phyloP scores from a whole-genome alignment of 2,113 vertebrate species.

The Peromyscus californicus region DNA sequence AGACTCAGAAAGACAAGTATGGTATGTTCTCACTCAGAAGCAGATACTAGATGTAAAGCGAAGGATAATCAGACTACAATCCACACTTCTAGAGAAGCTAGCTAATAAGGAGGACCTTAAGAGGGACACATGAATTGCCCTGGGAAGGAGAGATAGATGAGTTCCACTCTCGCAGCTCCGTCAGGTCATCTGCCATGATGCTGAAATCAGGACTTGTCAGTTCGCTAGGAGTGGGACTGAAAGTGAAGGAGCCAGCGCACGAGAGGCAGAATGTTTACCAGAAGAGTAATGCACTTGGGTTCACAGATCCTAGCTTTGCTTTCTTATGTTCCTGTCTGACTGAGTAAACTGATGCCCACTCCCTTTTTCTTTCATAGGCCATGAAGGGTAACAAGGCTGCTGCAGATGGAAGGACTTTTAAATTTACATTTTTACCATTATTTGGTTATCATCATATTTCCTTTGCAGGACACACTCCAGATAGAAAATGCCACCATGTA shows the following conservation, averaged over 20 bases:
- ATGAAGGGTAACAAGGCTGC: not conserved
- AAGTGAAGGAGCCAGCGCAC: rapidly evolving
- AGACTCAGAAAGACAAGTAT: too few species aligned
- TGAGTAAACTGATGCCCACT: not conserved
- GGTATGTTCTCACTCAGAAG: too few species aligned
- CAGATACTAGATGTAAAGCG: too few species aligned
- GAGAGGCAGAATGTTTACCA: not conserved
- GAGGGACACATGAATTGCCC: too few species aligned
- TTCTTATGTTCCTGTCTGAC: not conserved
- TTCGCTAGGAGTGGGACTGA: not conserved
- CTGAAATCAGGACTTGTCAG: not conserved
- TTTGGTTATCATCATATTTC: not conserved
- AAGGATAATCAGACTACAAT: too few species aligned
- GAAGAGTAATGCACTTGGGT: not conserved
- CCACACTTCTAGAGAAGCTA: too few species aligned
- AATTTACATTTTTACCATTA: not conserved
- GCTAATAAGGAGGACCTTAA: too few species aligned
- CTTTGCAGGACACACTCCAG: not conserved
- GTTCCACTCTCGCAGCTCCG: not conserved
- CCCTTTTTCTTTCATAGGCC: not conserved
- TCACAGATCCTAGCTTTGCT: not conserved
- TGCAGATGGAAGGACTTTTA: not conserved
- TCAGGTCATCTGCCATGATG: not conserved
- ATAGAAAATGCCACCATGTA: not conserved
- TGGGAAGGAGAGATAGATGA: too few species aligned